Evolutionary conservation across 2,888 invertebrate genomes (phyloP), one percentile per base, ranked within the genome.

Genomic region (Acanthococcus lagerstroemiae): DNA sequence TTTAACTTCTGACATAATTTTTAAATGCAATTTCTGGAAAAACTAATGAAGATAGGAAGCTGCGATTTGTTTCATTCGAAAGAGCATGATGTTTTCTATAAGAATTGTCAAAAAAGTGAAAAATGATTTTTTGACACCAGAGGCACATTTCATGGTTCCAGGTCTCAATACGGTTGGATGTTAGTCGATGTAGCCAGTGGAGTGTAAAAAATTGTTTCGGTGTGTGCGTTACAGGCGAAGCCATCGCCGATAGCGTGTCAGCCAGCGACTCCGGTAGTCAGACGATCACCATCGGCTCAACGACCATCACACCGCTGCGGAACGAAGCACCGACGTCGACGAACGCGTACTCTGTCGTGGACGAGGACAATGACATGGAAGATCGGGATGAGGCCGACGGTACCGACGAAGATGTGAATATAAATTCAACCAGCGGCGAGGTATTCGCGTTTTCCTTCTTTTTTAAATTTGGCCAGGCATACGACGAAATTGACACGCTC

Each of bases 371-470:
- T 4, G 86, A 87, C 72, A 86, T 85, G 70, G 80, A 80, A 4
- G 81, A 86, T 69, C 85, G 90, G 75, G 88, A 87, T 74, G 88
- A 88, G 76, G 87, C 87, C 17, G 87, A 88, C 75, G 90, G 88
- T 4, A 89, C 90, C 69, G 86, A 86, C n/a, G 85, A 85, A 68
- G 86, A 87, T 71, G 78, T 86, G 75, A 72, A 74, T 27, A 69
- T 71, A n/a, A 68, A 67, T 27, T 67, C 67, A 3, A 21, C 54
- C n/a, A 70, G 69, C 56, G 70, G 70, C 27, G 71, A 72, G 4
- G 71, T 71, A 50, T 68, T 48, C 54, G 57, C 68, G 69, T 70
- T 70, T n/a, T n/a, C 46, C 37, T 7, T 7, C 7, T 37, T 37
- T 37, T 37, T 15, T 15, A 37, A 37, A 37, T 15, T 7, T 7